Base-by-base conservation (phyloP, 2,113 vertebrate genomes). In the Pangasianodon gigas region DNA sequence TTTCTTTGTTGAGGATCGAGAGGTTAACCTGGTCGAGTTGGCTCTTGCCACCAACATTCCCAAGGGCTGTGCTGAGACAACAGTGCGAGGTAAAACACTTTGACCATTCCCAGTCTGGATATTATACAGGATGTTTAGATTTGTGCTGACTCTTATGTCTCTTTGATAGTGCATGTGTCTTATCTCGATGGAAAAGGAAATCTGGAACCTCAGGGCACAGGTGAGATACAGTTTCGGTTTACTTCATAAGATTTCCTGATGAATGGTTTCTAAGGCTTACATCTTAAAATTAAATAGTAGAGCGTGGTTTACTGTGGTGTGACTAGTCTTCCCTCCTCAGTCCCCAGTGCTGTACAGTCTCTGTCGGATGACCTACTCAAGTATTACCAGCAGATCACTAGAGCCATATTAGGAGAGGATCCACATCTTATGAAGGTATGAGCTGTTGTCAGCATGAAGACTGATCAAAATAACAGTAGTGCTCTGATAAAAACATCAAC, bases 151-250 rank as follows among this genome's bases (percentile, higher is more conserved):
- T 88, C 3, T 91, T 37, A 71, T 90, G 5, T 92, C 21, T 90
- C 65, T 26, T 32, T 79, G 51, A 54, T 91, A 98, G 98, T 98
- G 37, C 97, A 97, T 0, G 96, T 98, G 65, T 98, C 97, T 3
- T 98, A 98, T 85, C 93, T 98, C 86, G 98, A 98, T 82, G 97
- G 97, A 3, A 98, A 97, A 95, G 97, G 97, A 14, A 98, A 97
- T 93, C 90, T 98, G 92, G 97, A 97, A 2, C 95, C 96, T n/a
- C 97, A 98, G 89, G 97, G 97, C 6, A 96, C 97, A 41, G 97
- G 97, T 97, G 86, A 95, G 92, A 58, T 6, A 56, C 79, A 44
- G 60, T 62, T n/a, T 85, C 2, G 0, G 26, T 21, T 19, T 71
- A 46, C 14, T 54, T 29, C 14, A 24, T 11, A 29, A 82, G 44